These are phyloP conservation scores for Conus betulinus DNA, from an alignment of 1,140 invertebrate genomes.

Conservation along the genomic window DNA sequence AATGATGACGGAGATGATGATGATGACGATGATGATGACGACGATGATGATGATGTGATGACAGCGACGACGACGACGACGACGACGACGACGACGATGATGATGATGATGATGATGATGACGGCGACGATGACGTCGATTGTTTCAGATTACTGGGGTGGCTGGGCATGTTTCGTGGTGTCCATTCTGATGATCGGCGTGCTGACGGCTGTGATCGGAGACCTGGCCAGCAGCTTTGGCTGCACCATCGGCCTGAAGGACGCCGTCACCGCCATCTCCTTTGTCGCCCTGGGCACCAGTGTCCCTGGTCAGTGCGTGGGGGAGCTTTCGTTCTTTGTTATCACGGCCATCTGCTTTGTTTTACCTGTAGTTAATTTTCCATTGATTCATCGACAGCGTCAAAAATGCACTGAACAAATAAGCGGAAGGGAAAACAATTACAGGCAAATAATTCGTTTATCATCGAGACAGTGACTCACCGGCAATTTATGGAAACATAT, in stretches of 20 bases:
- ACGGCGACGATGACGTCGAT: neutral
- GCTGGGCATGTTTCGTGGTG: conserved; percentile 94
- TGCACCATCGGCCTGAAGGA: conserved; percentile 98
- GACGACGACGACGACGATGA: neutral
- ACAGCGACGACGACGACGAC: too few species aligned
- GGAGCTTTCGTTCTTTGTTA: too few species aligned
- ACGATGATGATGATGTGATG: neutral
- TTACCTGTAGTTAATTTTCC: neutral
- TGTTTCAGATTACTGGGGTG: conserved; percentile 79
- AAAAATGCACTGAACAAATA: too few species aligned
- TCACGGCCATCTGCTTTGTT: neutral
- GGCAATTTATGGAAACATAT: too few species aligned
- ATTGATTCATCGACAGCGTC: neutral
- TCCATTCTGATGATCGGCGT: conserved; percentile 96
- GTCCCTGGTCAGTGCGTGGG: conserved; percentile 87
- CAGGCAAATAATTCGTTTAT: too few species aligned
- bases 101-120: neutral
- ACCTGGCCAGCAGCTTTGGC: conserved; percentile 96
- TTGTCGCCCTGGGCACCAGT: conserved; percentile 96
- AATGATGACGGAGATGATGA: too few species aligned
- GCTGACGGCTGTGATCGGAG: conserved; percentile 96
- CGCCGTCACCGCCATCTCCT: conserved; percentile 96
- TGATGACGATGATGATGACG: neutral
- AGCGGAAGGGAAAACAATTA: too few species aligned
- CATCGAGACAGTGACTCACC: too few species aligned